Evolutionary conservation across 2,113 vertebrate species (phyloP).

Genomic region (Phrynosoma blainvillii): DNA sequence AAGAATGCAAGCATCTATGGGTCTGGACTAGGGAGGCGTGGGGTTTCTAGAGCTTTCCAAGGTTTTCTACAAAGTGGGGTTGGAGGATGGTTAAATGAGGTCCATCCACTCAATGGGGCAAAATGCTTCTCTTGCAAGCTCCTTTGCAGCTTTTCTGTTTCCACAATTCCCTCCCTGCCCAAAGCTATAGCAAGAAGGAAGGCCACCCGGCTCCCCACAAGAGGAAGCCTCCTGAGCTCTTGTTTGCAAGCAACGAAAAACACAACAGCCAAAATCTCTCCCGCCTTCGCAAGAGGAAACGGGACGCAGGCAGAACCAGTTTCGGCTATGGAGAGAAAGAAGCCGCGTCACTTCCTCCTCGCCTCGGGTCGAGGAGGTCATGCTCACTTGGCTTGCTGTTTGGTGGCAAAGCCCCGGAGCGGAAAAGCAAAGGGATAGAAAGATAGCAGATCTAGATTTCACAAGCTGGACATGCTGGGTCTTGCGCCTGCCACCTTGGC

Average conservation of each 20-base stretch:
- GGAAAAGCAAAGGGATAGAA: background rate
- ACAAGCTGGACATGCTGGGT: background rate
- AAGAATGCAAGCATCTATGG: no score
- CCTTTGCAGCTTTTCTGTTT: background rate
- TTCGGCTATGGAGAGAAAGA: background rate
- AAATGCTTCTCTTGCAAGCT: background rate
- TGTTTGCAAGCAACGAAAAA: conserved; percentile 27
- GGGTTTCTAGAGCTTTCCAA: no score
- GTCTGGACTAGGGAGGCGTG: no score
- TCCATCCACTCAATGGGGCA: background rate
- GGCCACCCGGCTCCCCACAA: no score
- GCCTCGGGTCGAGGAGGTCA: conserved; percentile 6
- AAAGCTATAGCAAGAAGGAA: no score
- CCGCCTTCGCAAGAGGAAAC: conserved; percentile 19
- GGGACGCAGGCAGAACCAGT: background rate
- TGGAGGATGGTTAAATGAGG: no score
- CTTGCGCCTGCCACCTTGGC: background rate
- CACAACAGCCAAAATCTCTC: background rate
- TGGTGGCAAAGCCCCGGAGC: background rate
- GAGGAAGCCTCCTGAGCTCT: background rate
- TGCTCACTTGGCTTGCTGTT: no score
- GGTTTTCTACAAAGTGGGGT: no score
- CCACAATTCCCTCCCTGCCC: no score
- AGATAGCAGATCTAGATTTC: background rate
- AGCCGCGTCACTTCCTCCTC: conserved; percentile 18